Conservation (phyloP, 1,140 invertebrate genomes). For the Saccostrea cuccullata region DNA sequence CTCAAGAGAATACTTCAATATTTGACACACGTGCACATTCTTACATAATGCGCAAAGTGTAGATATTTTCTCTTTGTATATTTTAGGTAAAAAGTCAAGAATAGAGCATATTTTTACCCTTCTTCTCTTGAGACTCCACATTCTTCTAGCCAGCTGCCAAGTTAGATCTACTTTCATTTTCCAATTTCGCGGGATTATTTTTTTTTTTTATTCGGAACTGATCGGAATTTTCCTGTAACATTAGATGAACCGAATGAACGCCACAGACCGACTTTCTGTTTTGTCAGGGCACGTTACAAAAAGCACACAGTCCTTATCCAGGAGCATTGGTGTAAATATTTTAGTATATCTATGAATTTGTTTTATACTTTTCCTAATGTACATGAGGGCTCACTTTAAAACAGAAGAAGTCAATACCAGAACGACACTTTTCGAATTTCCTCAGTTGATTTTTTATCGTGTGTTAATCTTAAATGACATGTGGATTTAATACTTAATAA, state of each 20-base stretch:
- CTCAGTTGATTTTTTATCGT: not conserved
- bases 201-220: not conserved
- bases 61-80: not conserved
- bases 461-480: no score
- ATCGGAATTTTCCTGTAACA: not conserved
- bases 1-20: no score
- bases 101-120: not conserved
- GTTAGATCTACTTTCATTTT: not conserved
- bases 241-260: slow-evolving; percentile 1
- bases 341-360: not conserved
- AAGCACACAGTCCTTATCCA: not conserved
- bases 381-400: no score
- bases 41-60: not conserved
- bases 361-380: no score
- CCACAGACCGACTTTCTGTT: slow-evolving; percentile 34
- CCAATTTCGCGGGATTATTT: slow-evolving; percentile 1
- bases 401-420: no score
- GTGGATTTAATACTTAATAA: no score
- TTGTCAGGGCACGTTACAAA: not conserved
- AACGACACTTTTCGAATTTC: not conserved
- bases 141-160: not conserved
- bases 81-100: not conserved
- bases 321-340: slow-evolving; percentile 4
- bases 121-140: not conserved
- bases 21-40: not conserved